These are phyloP conservation scores for Oncorhynchus gorbuscha DNA, from an alignment of 2,113 vertebrate species.

Conservation along the genomic window DNA sequence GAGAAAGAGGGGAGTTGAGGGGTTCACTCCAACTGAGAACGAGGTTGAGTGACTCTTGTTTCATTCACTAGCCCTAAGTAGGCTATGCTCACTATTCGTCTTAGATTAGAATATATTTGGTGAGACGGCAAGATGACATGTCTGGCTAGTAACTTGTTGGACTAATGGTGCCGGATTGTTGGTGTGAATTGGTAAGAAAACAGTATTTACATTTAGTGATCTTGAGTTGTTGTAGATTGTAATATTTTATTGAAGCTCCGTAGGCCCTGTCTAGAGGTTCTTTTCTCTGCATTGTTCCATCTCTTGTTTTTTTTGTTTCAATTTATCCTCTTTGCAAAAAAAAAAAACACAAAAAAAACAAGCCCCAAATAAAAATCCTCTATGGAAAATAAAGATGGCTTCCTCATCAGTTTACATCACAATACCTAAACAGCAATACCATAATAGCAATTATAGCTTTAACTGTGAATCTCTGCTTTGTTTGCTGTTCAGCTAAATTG, in stretches of 20 bases:
- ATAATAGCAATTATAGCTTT: not conserved
- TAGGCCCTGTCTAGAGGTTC: not conserved
- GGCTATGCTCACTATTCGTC: not conserved
- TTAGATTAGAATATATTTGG: no score
- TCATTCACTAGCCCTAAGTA: not conserved
- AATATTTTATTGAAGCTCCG: no score
- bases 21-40: not conserved
- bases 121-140: no score
- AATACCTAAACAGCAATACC: slow-evolving; percentile 12
- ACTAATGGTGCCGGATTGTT: not conserved
- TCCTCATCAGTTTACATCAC: slow-evolving; percentile 24
- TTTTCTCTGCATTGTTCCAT: not conserved
- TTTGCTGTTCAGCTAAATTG: slow-evolving; percentile 56
- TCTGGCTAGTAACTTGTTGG: no score
- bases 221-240: not conserved
- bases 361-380: slow-evolving; percentile 57
- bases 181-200: not conserved
- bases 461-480: slow-evolving; percentile 26
- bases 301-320: not conserved
- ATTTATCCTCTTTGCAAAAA: slow-evolving; percentile 21
- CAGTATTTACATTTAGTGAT: not conserved
- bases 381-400: slow-evolving; percentile 62
- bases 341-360: not conserved
- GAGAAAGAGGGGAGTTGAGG: not conserved
- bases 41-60: not conserved